Evolutionary conservation across 2,888 invertebrate species (phyloP).

Genomic region (Chrysolina oricalcia): DNA sequence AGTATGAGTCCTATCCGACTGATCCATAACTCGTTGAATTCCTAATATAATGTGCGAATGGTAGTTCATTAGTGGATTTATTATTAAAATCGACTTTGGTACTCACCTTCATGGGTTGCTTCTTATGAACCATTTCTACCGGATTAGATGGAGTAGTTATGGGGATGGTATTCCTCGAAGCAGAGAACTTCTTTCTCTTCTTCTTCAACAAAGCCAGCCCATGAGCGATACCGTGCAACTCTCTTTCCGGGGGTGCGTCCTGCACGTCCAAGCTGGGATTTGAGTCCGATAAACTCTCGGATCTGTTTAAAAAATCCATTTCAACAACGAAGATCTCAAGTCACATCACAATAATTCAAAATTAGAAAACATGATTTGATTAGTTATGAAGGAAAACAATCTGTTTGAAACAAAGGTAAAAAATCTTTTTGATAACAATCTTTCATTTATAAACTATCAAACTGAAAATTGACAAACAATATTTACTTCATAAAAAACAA

Average conservation of each 20-base stretch:
- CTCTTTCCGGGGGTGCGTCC: constrained; percentile 58
- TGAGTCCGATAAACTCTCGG: constrained; percentile 81
- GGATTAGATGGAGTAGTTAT: constrained; percentile 72
- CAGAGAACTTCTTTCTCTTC: constrained; percentile 88
- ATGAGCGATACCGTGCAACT: constrained; percentile 71
- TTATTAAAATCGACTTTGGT: neutral
- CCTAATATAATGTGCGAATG: no score
- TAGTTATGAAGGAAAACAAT: no score
- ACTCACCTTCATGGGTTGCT: constrained; percentile 54
- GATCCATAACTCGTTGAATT: neutral
- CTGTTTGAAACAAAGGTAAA: no score
- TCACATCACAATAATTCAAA: no score
- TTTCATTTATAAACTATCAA: no score
- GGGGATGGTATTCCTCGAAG: constrained; percentile 81
- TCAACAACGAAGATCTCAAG: no score
- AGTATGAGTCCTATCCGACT: no score
- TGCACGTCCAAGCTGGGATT: constrained; percentile 77
- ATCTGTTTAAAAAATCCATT: constrained; percentile 71
- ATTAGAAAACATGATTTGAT: no score
- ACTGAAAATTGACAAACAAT: no score
- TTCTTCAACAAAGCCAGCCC: constrained; percentile 85
- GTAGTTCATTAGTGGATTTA: no score
- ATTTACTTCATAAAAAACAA: no score
- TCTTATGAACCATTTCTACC: constrained; percentile 66
- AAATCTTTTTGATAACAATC: no score